Evolutionary conservation across 2,888 invertebrate species (phyloP), one percentile per base, ranked within the genome.

Genomic region (Dione juno): DNA sequence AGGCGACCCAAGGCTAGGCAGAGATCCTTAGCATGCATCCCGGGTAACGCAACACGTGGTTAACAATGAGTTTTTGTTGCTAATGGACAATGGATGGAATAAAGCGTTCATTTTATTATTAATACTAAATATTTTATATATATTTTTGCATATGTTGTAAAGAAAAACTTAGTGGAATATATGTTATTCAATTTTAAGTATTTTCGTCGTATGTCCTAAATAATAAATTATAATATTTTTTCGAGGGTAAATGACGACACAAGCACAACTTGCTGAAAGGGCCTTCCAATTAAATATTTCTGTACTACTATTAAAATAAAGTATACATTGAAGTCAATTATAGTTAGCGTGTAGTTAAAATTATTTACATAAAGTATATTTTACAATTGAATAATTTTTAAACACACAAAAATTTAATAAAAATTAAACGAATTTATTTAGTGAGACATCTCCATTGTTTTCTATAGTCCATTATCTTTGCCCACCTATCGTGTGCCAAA

Each of bases 21-120:
- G 16, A 67, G 59, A 28, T 83, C 86, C 85, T 86, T 86, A 84
- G 85, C 85, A 90, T 90, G 87, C 91, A 86, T 75, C 79, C 78
- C 78, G 82, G 88, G 85, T 86, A 89, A 87, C 84, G 83, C 84
- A 88, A 91, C 92, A 92, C 92, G 92, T 93, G 92, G 86, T 88
- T 83, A 88, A 92, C 91, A 92, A 89, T 92, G 82, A 87, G 90
- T 92, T 92, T 92, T 89, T 90, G 88, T 91, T 85, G 80, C 80
- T 80, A 69, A 71, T 68, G 40, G 83, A 87, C 82, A 86, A 73
- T 43, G 78, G 16, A 45, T 64, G 50, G 52, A 14, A 70, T 85
- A 75, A 87, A 89, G 85, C 76, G 41, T 76, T 58, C 45, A 21
- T 45, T 66, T 64, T 67, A 37, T 66, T 54, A 16, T 66, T 68